Evolutionary conservation across 2,797 vertebrate species (phyloP).

Genomic region (Craterocephalus amniculus): DNA sequence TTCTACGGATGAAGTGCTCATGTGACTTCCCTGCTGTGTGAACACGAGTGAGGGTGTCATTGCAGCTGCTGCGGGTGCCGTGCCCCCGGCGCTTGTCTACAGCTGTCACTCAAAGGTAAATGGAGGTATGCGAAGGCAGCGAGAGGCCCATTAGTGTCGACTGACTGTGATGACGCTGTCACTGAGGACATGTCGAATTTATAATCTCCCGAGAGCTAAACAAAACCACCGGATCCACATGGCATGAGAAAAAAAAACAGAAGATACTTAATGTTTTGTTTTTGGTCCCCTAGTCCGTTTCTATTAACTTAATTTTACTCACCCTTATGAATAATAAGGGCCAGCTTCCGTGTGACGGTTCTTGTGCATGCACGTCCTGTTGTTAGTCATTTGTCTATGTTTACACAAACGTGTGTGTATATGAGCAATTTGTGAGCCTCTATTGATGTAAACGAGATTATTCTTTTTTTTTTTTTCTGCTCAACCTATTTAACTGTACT

Average conservation of each 20-base stretch:
- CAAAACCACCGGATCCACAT: slow-evolving; percentile 16
- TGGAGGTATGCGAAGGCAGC: not conserved
- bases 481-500: too few species aligned
- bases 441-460: not conserved
- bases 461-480: too few species aligned
- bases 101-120: slow-evolving; percentile 54
- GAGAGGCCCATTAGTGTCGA: slow-evolving; percentile 6
- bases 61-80: slow-evolving; percentile 49
- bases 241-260: slow-evolving; percentile 8
- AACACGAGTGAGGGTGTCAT: slow-evolving; percentile 46
- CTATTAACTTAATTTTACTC: slow-evolving; percentile 33
- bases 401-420: not conserved
- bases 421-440: not conserved
- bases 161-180: slow-evolving; percentile 13
- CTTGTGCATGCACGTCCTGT: not conserved
- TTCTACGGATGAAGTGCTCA: slow-evolving; percentile 50
- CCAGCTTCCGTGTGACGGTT: too few species aligned
- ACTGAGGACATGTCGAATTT: slow-evolving; percentile 12
- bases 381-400: not conserved
- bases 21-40: slow-evolving; percentile 35
- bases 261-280: slow-evolving; percentile 47
- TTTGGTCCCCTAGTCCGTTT: slow-evolving; percentile 55
- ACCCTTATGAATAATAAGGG: not conserved
- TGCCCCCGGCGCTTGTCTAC: slow-evolving; percentile 44
- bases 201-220: slow-evolving; percentile 21